Evolutionary conservation across 53 echinoderm and acorn worm genomes (phyloP), one percentile per base, ranked within the genome.

Genomic region (Patiria pectinifera): DNA sequence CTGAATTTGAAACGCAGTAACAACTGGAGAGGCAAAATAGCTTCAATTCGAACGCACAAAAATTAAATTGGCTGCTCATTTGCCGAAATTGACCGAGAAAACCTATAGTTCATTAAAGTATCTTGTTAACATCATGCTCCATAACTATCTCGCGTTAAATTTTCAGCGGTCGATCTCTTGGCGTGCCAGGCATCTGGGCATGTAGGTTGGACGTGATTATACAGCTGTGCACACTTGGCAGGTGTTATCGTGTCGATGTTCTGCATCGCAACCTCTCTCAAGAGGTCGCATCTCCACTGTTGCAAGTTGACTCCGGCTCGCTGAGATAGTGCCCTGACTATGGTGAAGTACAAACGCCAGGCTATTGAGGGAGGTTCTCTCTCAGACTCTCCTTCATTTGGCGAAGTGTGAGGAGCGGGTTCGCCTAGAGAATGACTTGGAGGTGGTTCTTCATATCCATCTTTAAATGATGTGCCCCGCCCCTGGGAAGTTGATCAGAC

Each of bases 181-280:
- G 35, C 91, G 26, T 26, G 53, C 19, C 83, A 83, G 81, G 23
- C 87, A 87, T 87, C 87, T 19, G 87, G 87, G 35, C 21, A 87
- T 89, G 74, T 80, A 91, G 2, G 94, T 94, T 91, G 91, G 22
- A 83, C 48, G 75, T 94, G 91, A 63, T 94, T 94, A 48, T 76
- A 94, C 94, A 91, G 87, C 87, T 77, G 74, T 5, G 76, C 82
- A 80, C 94, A 91, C 35, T 91, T 94, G 21, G 82, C 94, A 16
- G 83, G 63, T 22, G 83, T 87, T 18, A 85, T 87, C 6, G 83
- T 48, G 23, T 22, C 80, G 4, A 93, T 69, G 11, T 69, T 63
- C 47, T 63, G 84, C 23, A n/a, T 23, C 2, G 93, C 85, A 61
- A 84, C 85, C 47, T 93, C 79, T 71, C 58, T 26, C 60, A 91